These are phyloP conservation scores for Himalopsyche kuldschensis DNA, from an alignment of 2,888 invertebrate species.

Conservation along the genomic window DNA sequence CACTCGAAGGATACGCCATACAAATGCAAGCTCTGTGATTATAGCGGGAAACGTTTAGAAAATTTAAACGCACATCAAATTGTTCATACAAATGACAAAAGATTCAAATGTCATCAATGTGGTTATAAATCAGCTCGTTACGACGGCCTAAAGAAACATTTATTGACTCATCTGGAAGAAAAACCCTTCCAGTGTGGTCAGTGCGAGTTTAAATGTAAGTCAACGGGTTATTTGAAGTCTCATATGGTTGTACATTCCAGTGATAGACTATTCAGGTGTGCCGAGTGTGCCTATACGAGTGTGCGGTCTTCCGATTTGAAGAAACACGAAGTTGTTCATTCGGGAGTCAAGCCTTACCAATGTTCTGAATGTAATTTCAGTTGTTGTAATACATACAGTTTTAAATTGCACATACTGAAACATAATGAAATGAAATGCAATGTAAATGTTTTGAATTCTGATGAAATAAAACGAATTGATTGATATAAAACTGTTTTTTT, in stretches of 20 bases:
- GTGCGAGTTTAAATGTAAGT: slow-evolving; percentile 52
- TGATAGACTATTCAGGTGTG: slow-evolving; percentile 44
- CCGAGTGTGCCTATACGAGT: background rate
- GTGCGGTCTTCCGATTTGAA: background rate
- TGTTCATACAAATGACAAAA: background rate
- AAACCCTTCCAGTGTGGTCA: slow-evolving; percentile 53
- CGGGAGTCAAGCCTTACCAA: background rate
- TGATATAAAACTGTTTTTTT: too few relatives aligned
- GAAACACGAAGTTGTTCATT: background rate
- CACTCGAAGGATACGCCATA: background rate
- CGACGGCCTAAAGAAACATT: background rate
- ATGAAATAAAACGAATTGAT: too few relatives aligned
- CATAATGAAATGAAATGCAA: too few relatives aligned
- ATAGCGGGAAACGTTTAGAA: background rate
- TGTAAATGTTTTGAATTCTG: too few relatives aligned
- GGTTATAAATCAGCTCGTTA: background rate
- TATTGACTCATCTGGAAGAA: slow-evolving; percentile 50
- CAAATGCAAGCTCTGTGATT: background rate
- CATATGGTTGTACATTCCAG: slow-evolving; percentile 52
- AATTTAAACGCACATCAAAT: background rate
- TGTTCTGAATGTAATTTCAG: background rate
- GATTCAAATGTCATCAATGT: background rate
- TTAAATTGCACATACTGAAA: background rate
- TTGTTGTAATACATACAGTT: background rate
- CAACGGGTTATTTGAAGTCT: slow-evolving; percentile 51